Evolutionary conservation across 2,797 vertebrate genomes (phyloP).

Genomic region (Scolopax rusticola): DNA sequence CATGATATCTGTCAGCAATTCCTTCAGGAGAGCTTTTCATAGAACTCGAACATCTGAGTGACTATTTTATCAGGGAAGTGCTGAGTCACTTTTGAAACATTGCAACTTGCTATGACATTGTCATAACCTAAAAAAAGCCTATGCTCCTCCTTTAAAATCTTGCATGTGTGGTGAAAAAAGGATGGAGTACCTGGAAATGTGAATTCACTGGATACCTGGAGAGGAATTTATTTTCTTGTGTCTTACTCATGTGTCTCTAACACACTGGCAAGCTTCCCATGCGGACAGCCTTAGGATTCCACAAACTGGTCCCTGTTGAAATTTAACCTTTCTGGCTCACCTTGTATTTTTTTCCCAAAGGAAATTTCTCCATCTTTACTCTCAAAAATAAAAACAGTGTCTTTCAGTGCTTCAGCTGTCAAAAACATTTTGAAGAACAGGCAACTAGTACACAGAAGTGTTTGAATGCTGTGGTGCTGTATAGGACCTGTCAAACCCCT

Average conservation of each 20-base stretch:
- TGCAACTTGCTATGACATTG: neutral
- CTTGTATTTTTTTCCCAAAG: neutral
- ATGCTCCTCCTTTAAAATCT: neutral
- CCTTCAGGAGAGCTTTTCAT: neutral
- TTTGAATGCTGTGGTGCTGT: neutral
- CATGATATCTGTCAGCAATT: neutral
- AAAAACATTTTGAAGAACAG: neutral
- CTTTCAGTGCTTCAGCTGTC: neutral
- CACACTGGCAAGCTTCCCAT: neutral
- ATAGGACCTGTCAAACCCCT: slow-evolving; percentile 5
- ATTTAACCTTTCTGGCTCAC: neutral
- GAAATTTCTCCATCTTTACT: neutral
- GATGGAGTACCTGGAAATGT: neutral
- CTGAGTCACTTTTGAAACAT: neutral
- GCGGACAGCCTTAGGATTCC: neutral
- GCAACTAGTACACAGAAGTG: neutral
- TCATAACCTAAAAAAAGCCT: neutral
- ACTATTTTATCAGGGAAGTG: neutral
- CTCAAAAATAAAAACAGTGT: neutral
- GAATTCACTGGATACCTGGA: neutral
- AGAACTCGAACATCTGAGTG: neutral
- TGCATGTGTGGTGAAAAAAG: neutral
- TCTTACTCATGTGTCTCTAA: neutral
- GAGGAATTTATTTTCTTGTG: neutral
- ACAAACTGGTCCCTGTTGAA: neutral